Base-by-base conservation (phyloP, 2,113 vertebrate genomes). In the Mellivora capensis region DNA sequence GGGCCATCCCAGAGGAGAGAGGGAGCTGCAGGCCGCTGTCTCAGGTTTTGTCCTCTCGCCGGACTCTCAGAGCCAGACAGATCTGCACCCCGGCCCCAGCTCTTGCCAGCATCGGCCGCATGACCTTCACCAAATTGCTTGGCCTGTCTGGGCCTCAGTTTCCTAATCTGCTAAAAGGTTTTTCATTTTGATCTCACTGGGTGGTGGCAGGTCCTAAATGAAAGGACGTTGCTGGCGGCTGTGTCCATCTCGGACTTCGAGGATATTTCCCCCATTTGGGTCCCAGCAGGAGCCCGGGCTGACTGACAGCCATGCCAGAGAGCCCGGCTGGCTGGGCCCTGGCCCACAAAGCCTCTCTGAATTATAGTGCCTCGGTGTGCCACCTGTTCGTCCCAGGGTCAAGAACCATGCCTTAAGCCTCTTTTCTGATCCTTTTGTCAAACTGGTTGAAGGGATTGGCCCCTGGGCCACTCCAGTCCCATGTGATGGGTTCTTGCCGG, bases 81-180 rank as follows among this genome's bases (percentile, higher is more conserved):
- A 42, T 44, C 84, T 4, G 20, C 34, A 37, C 13, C 69, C 62
- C 47, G 18, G 23, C 37, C 42, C 72, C 80, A 34, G 64, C 34
- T 44, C 39, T 3, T 54, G 49, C 42, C 29, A 42, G 54, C 44
- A 15, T 52, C 59, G 21, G 80, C 94, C 37, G 49, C 2, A 4
- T 76, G 83, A 84, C 69, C 83, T 79, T 61, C 9, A 31, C 74
- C 91, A 91, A 88, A 89, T 82, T 39, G 31, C 67, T 18, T 72
- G 69, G 21, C 83, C 84, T 62, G 61, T 76, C 79, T n/a, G 92
- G 74, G 92, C 94, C 83, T 91, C 91, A 21, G 77, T 91, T 77
- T 85, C 54, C 71, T 90, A 20, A 79, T 31, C 64, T 82, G n/a
- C 67, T 37, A 34, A 57, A 0, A 72, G 37, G 2, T 2, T 39